Evolutionary conservation across 1,140 invertebrate species (phyloP), one percentile per base, ranked within the genome.

Genomic region (Papilio machaon): DNA sequence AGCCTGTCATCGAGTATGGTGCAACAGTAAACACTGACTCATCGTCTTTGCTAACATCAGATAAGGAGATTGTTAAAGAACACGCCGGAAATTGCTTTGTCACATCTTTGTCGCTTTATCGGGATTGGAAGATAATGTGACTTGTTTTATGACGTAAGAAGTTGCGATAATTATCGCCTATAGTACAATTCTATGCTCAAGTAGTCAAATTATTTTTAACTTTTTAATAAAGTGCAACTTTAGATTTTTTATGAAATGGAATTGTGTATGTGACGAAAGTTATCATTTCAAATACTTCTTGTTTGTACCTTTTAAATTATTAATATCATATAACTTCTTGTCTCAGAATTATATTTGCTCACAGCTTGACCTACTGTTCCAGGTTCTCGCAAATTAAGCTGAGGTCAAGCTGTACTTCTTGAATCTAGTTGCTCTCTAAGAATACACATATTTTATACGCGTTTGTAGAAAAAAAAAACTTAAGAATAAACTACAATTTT

Each of bases 21-120:
- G 85, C 79, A 88, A 88, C 80, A 83, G 78, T 80, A 75, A 73
- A 49, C 85, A 49, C 85, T 88, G 87, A 88, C 81, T 88, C 87
- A 87, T 80, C 60, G 49, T 85, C 81, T 84, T 81, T 83, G 79
- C 82, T 58, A 83, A 79, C 83, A 83, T 83, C 80, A 78, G 82
- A 78, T 78, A 78, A 38, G 76, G 76, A 43, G 76, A 60, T 78
- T 78, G 76, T 52, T 76, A 49, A 75, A 73, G 73, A 52, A 78
- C 76, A 43, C 76, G 30, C 52, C 17, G 76, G n/a, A 78, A 52
- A 78, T 78, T n/a, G 23, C 54, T 78, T 38, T 11, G 43, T 43
- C 46, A 43, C 19, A 54, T 52, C 47, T 49, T 11, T 76, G 46
- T 76, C 15, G 73, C 46, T 75, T 75, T 54, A 49, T 74, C 43